Evolutionary conservation across 2,797 vertebrate genomes (phyloP).

Genomic region (Hippoglossus hippoglossus): DNA sequence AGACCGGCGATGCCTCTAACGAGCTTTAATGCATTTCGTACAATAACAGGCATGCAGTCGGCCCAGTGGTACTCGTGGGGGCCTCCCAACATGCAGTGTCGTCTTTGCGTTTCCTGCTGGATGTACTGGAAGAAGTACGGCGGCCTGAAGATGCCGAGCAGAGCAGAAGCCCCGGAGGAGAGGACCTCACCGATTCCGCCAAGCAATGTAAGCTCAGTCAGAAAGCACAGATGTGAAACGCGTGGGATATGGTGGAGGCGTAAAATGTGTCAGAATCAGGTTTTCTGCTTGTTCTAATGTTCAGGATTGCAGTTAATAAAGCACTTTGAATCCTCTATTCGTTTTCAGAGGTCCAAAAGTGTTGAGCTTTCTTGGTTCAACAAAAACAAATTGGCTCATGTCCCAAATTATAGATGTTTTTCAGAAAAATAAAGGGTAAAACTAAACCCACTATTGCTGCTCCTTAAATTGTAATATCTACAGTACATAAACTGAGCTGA

Average conservation of each 20-base stretch:
- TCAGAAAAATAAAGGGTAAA: too few species aligned
- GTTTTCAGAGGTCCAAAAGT: background rate
- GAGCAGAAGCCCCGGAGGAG: conserved; percentile 92
- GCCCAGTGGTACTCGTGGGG: conserved; percentile 99
- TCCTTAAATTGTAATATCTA: background rate
- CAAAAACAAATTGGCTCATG: background rate
- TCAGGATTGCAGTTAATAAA: background rate
- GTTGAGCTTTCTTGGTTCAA: background rate
- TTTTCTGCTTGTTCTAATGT: background rate
- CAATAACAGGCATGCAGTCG: conserved; percentile 90
- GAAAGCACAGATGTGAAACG: background rate
- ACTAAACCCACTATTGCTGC: background rate
- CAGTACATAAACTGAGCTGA: background rate
- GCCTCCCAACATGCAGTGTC: conserved; percentile 97
- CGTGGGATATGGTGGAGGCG: background rate
- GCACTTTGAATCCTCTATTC: background rate
- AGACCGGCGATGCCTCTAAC: conserved; percentile 4
- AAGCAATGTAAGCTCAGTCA: conserved; percentile 78
- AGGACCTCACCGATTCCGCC: conserved; percentile 90
- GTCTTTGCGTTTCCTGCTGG: conserved; percentile 96
- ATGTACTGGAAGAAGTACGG: conserved; percentile 99
- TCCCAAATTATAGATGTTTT: background rate
- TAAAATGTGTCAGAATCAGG: background rate
- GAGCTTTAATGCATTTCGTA: conserved; percentile 39
- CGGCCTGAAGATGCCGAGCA: conserved; percentile 97